These are phyloP conservation scores for Mobula birostris DNA, from an alignment of 2,113 vertebrate species.

Conservation along the genomic window DNA sequence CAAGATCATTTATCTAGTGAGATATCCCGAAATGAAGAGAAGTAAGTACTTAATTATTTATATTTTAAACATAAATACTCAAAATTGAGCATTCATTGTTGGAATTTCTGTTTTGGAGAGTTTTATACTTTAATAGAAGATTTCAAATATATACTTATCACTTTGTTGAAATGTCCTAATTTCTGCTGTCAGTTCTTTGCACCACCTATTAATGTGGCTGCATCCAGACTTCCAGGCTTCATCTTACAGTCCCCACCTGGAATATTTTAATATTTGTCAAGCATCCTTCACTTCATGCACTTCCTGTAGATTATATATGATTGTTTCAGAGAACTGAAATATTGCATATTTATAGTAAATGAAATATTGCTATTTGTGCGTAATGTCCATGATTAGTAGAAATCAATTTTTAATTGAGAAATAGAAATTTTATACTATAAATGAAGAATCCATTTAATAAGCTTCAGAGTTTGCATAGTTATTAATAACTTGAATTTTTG, in stretches of 20 bases:
- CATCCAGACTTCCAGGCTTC: too few relatives aligned
- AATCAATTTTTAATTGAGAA: background rate
- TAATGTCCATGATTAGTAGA: background rate
- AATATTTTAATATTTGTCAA: too few relatives aligned
- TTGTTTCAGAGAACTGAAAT: background rate
- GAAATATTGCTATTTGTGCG: background rate
- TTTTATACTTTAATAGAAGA: background rate
- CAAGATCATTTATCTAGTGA: conserved; percentile 58
- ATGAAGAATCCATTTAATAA: background rate
- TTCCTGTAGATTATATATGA: too few relatives aligned
- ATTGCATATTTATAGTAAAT: background rate
- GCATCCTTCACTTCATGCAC: too few relatives aligned
- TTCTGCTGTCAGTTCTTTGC: too few relatives aligned
- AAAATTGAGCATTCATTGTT: background rate
- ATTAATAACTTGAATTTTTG: background rate
- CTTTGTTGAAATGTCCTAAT: too few relatives aligned
- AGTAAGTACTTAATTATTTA: conserved; percentile 65
- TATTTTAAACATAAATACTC: background rate
- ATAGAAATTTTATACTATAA: background rate
- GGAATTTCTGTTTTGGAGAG: background rate
- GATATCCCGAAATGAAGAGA: conserved; percentile 62
- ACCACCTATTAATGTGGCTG: too few relatives aligned
- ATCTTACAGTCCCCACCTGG: too few relatives aligned
- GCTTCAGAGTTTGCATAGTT: background rate
- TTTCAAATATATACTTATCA: background rate